Evolutionary conservation across 2,113 vertebrate species (phyloP).

Genomic region (Microcebus murinus): DNA sequence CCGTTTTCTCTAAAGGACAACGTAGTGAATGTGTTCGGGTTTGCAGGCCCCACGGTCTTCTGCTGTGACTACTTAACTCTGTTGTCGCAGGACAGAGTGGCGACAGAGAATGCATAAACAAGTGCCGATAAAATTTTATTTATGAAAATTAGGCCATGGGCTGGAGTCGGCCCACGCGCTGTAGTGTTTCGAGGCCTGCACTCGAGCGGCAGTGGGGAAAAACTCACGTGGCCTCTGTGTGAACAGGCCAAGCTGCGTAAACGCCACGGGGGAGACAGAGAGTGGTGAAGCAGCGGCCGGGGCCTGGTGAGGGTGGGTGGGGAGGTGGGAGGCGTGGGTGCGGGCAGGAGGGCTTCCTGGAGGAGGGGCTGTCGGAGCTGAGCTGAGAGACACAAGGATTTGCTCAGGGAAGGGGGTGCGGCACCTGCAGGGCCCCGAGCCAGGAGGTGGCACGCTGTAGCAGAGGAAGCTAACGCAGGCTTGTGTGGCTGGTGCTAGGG

Average conservation of each 20-base stretch:
- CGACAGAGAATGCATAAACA: fast-evolving
- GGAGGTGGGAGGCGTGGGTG: neutral
- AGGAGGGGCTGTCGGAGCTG: neutral
- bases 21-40: neutral
- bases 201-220: neutral
- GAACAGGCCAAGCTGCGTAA: fast-evolving
- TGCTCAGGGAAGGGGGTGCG: neutral
- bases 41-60: fast-evolving
- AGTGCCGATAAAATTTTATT: neutral
- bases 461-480: neutral
- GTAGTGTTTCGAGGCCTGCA: neutral
- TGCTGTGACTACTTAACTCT: neutral
- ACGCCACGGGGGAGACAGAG: too few species aligned
- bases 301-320: too few species aligned
- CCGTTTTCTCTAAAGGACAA: neutral
- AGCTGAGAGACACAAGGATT: neutral
- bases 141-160: neutral
- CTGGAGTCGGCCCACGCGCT: neutral
- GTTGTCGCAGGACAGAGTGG: too few species aligned
- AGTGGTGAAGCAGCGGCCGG: too few species aligned
- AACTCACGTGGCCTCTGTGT: neutral
- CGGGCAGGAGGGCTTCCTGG: neutral
- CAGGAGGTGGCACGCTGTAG: fast-evolving
- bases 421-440: neutral
- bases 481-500: neutral